phyloP scores from a whole-genome alignment of 92 coral and sea anemone genomes.

The Pocillopora grandis region DNA sequence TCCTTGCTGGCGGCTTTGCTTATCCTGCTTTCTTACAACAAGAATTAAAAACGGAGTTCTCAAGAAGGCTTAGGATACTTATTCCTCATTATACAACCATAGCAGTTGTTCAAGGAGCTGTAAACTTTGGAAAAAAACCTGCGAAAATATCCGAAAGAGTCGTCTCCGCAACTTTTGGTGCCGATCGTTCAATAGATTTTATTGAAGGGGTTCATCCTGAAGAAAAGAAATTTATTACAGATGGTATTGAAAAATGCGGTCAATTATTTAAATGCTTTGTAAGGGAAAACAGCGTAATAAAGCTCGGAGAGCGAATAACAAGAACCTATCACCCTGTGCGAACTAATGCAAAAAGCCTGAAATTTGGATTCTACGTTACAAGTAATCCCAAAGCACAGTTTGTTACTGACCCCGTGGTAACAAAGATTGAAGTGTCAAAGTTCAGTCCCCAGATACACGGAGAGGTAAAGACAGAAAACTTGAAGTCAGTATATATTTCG shows the following conservation, averaged over 20 bases:
- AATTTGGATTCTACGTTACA: too few relatives aligned
- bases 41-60: constrained; percentile 44
- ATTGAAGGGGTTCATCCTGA: constrained; percentile 47
- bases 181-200: constrained; percentile 30
- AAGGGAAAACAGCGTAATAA: constrained; percentile 33
- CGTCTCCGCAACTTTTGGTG: constrained; percentile 55
- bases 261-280: constrained; percentile 55
- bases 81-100: constrained; percentile 61
- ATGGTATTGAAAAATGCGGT: constrained; percentile 57
- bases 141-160: constrained; percentile 51
- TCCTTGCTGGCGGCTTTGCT: constrained; percentile 72
- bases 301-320: constrained; percentile 56
- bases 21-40: constrained; percentile 56
- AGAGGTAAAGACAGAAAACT: too few relatives aligned
- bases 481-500: too few relatives aligned
- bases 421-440: too few relatives aligned
- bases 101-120: constrained; percentile 73
- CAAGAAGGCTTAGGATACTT: constrained; percentile 19
- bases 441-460: too few relatives aligned
- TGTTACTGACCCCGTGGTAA: too few relatives aligned
- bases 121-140: constrained; percentile 68
- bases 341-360: too few relatives aligned
- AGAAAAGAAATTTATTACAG: constrained; percentile 47
- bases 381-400: too few relatives aligned
- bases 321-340: too few relatives aligned